phyloP scores from a whole-genome alignment of 2,113 vertebrate species.

The Mugil cephalus region DNA sequence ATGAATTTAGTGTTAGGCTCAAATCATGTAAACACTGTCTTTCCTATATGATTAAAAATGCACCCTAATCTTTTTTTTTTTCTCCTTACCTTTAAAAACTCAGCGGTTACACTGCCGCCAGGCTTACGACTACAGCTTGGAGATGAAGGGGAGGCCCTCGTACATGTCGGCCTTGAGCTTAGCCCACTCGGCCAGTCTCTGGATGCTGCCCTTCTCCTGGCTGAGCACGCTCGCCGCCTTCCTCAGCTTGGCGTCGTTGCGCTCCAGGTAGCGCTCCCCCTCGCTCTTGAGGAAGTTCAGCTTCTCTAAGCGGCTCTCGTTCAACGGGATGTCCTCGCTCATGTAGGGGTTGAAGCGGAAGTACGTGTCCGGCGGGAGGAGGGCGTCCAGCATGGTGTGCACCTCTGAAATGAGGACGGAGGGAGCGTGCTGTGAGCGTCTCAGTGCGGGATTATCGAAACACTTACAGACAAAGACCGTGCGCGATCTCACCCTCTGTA shows the following conservation, averaged over 20 bases:
- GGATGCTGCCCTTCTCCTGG: slow-evolving; percentile 90
- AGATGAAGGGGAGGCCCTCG: slow-evolving; percentile 88
- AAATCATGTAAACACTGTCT: too few relatives aligned
- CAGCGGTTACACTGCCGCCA: neutral
- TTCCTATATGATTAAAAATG: neutral
- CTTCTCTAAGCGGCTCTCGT: slow-evolving; percentile 93
- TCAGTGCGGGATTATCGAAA: neutral
- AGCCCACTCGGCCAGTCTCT: slow-evolving; percentile 92
- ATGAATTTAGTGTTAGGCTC: neutral
- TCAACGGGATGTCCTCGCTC: slow-evolving; percentile 93
- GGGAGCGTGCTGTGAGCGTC: neutral
- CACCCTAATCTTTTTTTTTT: neutral
- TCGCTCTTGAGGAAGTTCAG: slow-evolving; percentile 91
- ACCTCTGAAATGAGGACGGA: slow-evolving; percentile 86
- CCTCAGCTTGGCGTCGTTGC: slow-evolving; percentile 93
- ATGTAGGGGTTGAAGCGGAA: slow-evolving; percentile 97
- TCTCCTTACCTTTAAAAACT: slow-evolving; percentile 24
- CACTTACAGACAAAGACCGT: neutral
- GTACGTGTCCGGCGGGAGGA: slow-evolving; percentile 92
- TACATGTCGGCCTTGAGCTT: slow-evolving; percentile 94
- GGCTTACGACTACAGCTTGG: slow-evolving; percentile 85
- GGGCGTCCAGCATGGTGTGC: slow-evolving; percentile 94
- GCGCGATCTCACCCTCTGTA: slow-evolving; percentile 88
- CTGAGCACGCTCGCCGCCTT: slow-evolving; percentile 89
- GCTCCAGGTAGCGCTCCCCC: slow-evolving; percentile 90